These are phyloP conservation scores for Acronicta alni DNA, from an alignment of 2,888 invertebrate species.

Conservation along the genomic window DNA sequence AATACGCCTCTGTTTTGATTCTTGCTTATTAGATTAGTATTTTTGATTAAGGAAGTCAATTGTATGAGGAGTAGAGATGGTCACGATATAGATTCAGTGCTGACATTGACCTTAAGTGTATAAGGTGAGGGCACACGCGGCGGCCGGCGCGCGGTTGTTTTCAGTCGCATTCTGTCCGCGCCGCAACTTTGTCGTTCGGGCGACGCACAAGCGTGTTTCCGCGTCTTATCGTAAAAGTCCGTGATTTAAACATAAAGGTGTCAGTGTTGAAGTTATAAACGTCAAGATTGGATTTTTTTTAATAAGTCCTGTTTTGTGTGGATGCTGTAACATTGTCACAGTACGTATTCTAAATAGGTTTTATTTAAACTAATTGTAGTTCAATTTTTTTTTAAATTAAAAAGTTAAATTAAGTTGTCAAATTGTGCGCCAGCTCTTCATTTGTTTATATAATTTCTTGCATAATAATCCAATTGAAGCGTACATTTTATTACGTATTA, in stretches of 20 bases:
- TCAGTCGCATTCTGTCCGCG: slow-evolving; percentile 59
- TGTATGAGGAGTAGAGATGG: slow-evolving; percentile 15
- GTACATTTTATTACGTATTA: neutral
- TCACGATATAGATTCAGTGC: slow-evolving; percentile 17
- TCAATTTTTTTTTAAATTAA: neutral
- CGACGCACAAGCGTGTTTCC: slow-evolving; percentile 33
- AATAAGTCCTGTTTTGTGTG: slow-evolving; percentile 12
- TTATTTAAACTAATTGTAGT: neutral
- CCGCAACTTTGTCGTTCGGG: slow-evolving; percentile 47
- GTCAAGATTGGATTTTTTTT: slow-evolving; percentile 27
- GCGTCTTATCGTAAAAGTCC: slow-evolving; percentile 28
- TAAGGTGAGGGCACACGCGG: slow-evolving; percentile 32
- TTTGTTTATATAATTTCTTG: neutral
- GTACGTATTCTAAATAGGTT: slow-evolving; percentile 31
- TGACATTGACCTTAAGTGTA: slow-evolving; percentile 55
- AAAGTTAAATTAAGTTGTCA: neutral
- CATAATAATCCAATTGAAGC: neutral
- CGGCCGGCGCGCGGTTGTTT: slow-evolving; percentile 41
- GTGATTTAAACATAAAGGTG: slow-evolving; percentile 39
- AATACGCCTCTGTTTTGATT: neutral
- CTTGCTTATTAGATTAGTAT: neutral
- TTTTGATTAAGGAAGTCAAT: neutral
- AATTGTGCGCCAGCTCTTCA: neutral
- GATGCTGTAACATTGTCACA: slow-evolving; percentile 31
- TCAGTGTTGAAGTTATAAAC: slow-evolving; percentile 18